phyloP scores from a whole-genome alignment of 2,113 vertebrate genomes.

The Illadopsis cleaveri region DNA sequence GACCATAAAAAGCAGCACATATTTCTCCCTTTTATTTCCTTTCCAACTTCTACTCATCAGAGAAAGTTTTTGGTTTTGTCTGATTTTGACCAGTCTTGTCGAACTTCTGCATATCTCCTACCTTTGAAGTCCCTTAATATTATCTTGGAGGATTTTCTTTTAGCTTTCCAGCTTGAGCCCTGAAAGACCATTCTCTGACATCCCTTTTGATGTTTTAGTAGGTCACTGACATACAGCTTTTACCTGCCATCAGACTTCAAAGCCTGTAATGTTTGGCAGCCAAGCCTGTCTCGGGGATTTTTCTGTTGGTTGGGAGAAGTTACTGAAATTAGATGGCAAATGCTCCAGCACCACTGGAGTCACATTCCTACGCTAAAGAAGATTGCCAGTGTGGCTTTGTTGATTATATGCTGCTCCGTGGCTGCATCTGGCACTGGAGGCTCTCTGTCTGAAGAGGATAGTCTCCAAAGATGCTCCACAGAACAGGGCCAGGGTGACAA shows the following conservation, averaged over 20 bases:
- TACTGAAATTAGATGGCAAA: constrained; percentile 15
- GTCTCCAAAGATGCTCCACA: background rate
- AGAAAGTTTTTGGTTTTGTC: background rate
- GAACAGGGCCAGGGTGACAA: background rate
- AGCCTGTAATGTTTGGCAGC: background rate
- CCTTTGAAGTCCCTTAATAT: constrained; percentile 12
- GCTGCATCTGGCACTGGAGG: background rate
- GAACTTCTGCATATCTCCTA: background rate
- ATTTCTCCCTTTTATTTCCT: background rate
- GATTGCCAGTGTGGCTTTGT: background rate
- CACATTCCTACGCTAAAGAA: background rate
- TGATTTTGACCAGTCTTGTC: background rate
- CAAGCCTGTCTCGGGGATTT: background rate
- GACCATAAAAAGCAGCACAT: background rate
- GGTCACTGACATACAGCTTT: constrained; percentile 34
- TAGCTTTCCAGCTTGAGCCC: background rate
- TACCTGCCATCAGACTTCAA: constrained; percentile 56
- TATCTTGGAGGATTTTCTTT: constrained; percentile 45
- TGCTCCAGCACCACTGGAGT: background rate
- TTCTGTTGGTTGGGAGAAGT: constrained; percentile 13
- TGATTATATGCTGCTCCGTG: background rate
- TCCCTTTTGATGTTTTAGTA: constrained; percentile 43
- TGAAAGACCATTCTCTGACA: background rate
- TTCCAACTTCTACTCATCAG: background rate
- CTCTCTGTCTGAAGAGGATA: background rate